Percentiles rank a stretch among this genome's conserved stretches.
phyloP scores from a whole-genome alignment of 2,797 vertebrate species.

The Delichon dasypus region DNA sequence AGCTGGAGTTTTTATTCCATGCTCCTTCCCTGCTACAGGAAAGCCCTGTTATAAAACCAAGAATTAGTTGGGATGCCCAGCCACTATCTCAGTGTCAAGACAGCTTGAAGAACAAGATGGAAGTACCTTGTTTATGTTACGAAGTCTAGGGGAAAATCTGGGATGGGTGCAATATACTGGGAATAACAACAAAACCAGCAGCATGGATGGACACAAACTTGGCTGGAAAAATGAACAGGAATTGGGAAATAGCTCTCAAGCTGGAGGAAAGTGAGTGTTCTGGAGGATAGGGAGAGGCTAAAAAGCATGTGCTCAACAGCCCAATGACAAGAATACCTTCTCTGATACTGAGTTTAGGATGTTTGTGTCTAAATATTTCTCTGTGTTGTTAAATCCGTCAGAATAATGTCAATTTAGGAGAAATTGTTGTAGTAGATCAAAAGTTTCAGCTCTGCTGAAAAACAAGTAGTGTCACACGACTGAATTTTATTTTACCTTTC shows the following conservation, averaged over 20 bases:
- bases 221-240: background rate
- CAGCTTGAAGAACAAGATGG: background rate
- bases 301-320: background rate
- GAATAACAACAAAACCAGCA: background rate
- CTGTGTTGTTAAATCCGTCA: background rate
- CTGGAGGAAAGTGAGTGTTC: background rate
- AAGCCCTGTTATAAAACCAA: background rate
- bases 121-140: background rate
- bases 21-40: background rate
- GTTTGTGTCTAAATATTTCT: background rate
- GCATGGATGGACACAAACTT: background rate
- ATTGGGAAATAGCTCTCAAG: background rate
- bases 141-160: background rate
- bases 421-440: background rate
- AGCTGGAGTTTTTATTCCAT: background rate
- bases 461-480: background rate
- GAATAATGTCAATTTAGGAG: background rate
- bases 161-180: background rate
- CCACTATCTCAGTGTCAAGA: background rate
- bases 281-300: background rate
- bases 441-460: background rate
- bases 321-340: background rate
- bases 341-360: background rate
- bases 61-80: background rate
- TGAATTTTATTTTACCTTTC: background rate